A percentile compares a stretch with the other conserved stretches of the same genome.
phyloP scores from a whole-genome alignment of 2,113 vertebrate species.

The Anseranas semipalmata region DNA sequence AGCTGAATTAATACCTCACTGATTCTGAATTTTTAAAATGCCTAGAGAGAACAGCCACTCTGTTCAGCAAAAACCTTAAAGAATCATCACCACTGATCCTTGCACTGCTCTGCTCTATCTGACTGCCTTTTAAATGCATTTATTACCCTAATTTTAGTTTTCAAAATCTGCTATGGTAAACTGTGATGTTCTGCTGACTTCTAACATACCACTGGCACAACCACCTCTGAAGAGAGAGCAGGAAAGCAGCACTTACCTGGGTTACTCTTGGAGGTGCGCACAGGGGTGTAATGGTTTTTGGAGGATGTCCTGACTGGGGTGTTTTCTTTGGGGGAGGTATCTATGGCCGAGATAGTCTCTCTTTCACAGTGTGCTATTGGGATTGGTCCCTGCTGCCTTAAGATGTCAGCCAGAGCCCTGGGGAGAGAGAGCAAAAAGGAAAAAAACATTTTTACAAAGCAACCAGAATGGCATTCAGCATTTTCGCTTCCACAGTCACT shows the following conservation, averaged over 20 bases:
- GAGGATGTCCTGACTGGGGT: slow-evolving; percentile 92
- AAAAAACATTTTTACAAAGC: neutral
- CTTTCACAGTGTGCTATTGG: slow-evolving; percentile 98
- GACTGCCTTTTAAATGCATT: neutral
- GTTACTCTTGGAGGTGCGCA: slow-evolving; percentile 91
- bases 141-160: neutral
- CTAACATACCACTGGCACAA: neutral
- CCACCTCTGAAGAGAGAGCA: neutral
- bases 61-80: neutral
- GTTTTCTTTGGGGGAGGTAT: slow-evolving; percentile 97
- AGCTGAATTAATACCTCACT: neutral
- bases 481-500: neutral
- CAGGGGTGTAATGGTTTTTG: slow-evolving; percentile 97
- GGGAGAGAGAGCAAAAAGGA: neutral
- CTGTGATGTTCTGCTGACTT: neutral
- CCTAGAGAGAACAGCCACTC: neutral
- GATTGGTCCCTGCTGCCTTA: slow-evolving; percentile 98
- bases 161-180: neutral
- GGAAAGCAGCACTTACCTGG: slow-evolving; percentile 80
- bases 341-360: slow-evolving; percentile 95
- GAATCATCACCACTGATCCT: neutral
- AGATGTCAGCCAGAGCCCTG: slow-evolving; percentile 97
- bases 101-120: neutral
- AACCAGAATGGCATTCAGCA: neutral
- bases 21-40: neutral